These are phyloP conservation scores for Tenodera sinensis DNA, from an alignment of 2,888 invertebrate species.

Conservation along the genomic window DNA sequence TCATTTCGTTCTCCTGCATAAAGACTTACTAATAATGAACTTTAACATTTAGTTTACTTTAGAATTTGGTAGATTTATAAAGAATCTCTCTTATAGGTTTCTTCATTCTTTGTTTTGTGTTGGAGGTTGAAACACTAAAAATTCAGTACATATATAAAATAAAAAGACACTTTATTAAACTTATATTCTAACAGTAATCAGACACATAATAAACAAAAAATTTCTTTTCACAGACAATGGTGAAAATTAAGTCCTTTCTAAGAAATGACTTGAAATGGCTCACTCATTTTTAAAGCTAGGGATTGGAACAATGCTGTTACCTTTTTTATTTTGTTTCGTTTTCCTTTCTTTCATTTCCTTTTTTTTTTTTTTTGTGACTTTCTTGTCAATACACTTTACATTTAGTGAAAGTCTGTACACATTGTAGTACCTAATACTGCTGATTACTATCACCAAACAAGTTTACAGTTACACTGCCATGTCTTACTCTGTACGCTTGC, in stretches of 20 bases:
- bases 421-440: neutral
- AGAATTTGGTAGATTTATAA: too few relatives aligned
- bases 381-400: neutral
- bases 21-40: too few relatives aligned
- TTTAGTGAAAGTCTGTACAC: neutral
- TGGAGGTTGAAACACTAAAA: neutral
- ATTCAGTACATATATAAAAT: neutral
- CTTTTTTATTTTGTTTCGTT: neutral
- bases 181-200: neutral
- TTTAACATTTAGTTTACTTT: too few relatives aligned
- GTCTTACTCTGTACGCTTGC: neutral
- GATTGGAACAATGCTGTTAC: neutral
- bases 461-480: neutral
- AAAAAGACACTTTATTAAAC: neutral
- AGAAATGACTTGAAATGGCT: neutral
- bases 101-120: too few relatives aligned
- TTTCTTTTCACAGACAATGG: neutral
- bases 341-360: neutral
- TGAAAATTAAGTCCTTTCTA: neutral
- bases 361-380: neutral
- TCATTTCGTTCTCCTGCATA: too few relatives aligned
- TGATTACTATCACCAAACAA: neutral
- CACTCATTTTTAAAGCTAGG: neutral
- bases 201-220: neutral
- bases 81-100: too few relatives aligned